These are phyloP conservation scores for Mamestra configurata DNA, from an alignment of 1,140 invertebrate genomes.

Conservation along the genomic window DNA sequence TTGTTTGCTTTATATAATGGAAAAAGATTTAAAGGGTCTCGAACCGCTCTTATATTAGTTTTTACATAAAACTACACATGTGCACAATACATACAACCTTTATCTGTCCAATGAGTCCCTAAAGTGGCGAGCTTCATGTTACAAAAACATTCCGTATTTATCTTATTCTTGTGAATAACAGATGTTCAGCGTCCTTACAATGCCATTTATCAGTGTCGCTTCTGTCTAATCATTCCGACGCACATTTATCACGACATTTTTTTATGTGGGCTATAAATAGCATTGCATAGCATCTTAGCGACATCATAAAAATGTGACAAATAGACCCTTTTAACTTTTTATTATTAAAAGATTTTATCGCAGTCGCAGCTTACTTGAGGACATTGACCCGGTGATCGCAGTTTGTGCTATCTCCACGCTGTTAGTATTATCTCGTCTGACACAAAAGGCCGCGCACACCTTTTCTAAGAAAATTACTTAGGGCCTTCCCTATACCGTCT, in stretches of 20 bases:
- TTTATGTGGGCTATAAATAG: constrained; percentile 53
- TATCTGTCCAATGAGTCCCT: constrained; percentile 52
- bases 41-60: not conserved
- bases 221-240: constrained; percentile 70
- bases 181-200: constrained; percentile 65
- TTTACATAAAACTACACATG: constrained; percentile 12
- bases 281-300: constrained; percentile 17
- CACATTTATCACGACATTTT: constrained; percentile 68
- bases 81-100: constrained; percentile 27
- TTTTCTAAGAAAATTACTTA: constrained; percentile 30
- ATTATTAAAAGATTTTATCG: constrained; percentile 11
- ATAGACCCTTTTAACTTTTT: constrained; percentile 23
- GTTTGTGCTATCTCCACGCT: not conserved
- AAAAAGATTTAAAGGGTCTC: not conserved
- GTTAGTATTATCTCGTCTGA: constrained; percentile 5
- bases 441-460: constrained; percentile 39
- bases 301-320: constrained; percentile 46
- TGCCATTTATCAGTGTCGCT: constrained; percentile 73
- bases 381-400: not conserved
- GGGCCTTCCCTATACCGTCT: constrained; percentile 3
- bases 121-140: constrained; percentile 54
- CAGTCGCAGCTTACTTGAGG: not conserved
- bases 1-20: constrained; percentile 5
- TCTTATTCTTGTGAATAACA: constrained; percentile 75
- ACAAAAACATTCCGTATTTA: constrained; percentile 67